phyloP scores from a whole-genome alignment of 2,113 vertebrate species.

The Mesocricetus auratus region DNA sequence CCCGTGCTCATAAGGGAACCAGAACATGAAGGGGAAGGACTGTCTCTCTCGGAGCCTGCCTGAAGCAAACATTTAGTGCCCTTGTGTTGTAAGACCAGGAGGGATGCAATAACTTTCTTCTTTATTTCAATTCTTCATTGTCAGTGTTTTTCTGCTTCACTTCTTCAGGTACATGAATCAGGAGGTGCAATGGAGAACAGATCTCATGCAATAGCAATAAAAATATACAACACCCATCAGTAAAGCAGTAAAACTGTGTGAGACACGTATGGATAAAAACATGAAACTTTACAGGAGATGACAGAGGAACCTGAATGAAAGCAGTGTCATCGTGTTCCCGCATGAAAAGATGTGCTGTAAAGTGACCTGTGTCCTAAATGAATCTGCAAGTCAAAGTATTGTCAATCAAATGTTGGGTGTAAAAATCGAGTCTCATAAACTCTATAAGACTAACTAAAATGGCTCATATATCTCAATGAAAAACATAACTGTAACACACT shows the following conservation, averaged over 20 bases:
- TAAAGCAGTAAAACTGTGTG: slow-evolving; percentile 36
- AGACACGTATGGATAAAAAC: not conserved
- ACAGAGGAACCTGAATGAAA: slow-evolving; percentile 40
- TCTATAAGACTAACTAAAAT: slow-evolving; percentile 32
- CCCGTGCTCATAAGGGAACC: not conserved
- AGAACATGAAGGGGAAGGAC: not conserved
- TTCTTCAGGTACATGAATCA: slow-evolving; percentile 6
- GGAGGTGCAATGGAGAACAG: not conserved
- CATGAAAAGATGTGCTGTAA: slow-evolving; percentile 21
- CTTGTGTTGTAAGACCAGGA: not conserved
- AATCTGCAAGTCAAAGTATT: slow-evolving; percentile 54
- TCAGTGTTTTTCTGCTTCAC: not conserved
- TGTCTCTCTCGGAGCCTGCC: not conserved
- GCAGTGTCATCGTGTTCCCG: not conserved
- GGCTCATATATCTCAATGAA: not conserved
- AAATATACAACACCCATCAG: not conserved
- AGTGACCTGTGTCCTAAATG: slow-evolving; percentile 34
- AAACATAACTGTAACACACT: slow-evolving; percentile 5
- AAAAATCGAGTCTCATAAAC: slow-evolving; percentile 42
- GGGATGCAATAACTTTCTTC: not conserved
- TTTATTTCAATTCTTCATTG: not conserved
- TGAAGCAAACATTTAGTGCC: not conserved
- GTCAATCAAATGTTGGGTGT: not conserved
- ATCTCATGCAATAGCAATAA: slow-evolving; percentile 15
- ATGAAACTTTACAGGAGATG: not conserved